Base-by-base conservation (phyloP, 2,888 invertebrate genomes). In the Stomorhina lunata region DNA sequence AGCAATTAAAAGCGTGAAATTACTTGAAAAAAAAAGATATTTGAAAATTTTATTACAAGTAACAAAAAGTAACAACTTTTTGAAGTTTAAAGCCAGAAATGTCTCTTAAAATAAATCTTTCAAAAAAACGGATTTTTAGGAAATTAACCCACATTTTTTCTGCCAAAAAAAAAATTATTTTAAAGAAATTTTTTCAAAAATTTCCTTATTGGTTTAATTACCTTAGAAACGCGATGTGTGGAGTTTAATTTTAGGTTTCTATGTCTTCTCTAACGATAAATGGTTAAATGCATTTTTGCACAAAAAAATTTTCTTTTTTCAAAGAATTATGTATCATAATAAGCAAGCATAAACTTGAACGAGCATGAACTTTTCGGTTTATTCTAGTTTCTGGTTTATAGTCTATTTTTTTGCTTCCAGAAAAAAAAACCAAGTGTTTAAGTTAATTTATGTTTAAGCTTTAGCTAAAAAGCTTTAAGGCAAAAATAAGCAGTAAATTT, bases 1-100 rank as follows among this genome's bases (percentile, higher is more conserved):
- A 83, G 85, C 88, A 88, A 87, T 89, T 88, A 86, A 86, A 88
- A 89, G 88, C 89, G 88, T 89, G 88, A 89, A 89, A 89, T 89
- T 88, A 86, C 86, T 84, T 84, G 43, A 45, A 12, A 66, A 78
- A 69, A 77, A 57, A 17, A 63, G 9, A n/a, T n/a, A n/a, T n/a
- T n/a, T n/a, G n/a, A n/a, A n/a, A n/a, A n/a, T n/a, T n/a, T n/a
- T n/a, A n/a, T n/a, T n/a, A n/a, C n/a, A n/a, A n/a, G n/a, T n/a
- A n/a, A n/a, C n/a, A n/a, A n/a, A n/a, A n/a, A n/a, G n/a, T n/a
- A n/a, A n/a, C n/a, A n/a, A n/a, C n/a, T 82, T 82, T 61, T 61
- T 75, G 25, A 37, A 61, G 20, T 59, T 27, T 59, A 22, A 55
- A 45, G 27, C 22, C 40, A 25, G 53, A 55, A 50, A 43, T 7